A percentile compares a stretch with the other conserved stretches of the same genome.
phyloP scores from a whole-genome alignment of 1,140 invertebrate genomes.

The Physella acuta region DNA sequence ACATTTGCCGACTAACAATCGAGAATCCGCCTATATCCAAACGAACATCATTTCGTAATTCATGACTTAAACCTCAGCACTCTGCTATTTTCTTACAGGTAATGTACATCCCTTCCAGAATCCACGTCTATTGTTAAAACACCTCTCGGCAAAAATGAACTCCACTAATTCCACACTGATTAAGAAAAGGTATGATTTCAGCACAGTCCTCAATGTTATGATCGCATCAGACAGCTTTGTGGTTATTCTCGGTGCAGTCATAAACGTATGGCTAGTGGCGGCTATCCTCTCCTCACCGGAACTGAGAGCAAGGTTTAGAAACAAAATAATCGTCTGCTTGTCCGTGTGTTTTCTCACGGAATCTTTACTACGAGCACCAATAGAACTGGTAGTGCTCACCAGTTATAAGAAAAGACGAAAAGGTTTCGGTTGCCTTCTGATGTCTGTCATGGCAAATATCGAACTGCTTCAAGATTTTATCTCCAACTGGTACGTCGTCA shows the following conservation, averaged over 20 bases:
- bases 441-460: not conserved
- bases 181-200: too few species aligned
- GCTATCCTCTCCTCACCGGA: not conserved
- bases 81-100: too few species aligned
- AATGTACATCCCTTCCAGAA: too few species aligned
- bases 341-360: not conserved
- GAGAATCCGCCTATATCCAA: too few species aligned
- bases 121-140: too few species aligned
- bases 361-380: not conserved
- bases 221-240: too few species aligned
- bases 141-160: too few species aligned
- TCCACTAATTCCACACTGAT: too few species aligned
- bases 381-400: not conserved
- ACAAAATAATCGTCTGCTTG: not conserved
- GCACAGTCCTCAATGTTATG: too few species aligned
- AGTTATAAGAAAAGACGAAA: not conserved
- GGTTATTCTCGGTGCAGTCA: not conserved
- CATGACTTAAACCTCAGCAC: too few species aligned
- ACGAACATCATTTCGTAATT: too few species aligned
- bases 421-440: not conserved
- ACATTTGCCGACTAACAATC: too few species aligned
- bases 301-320: not conserved
- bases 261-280: constrained; percentile 16
- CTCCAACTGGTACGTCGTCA: not conserved
- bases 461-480: not conserved